Evolutionary conservation across 2,113 vertebrate species (phyloP).

Genomic region (Oceanodroma tethys): DNA sequence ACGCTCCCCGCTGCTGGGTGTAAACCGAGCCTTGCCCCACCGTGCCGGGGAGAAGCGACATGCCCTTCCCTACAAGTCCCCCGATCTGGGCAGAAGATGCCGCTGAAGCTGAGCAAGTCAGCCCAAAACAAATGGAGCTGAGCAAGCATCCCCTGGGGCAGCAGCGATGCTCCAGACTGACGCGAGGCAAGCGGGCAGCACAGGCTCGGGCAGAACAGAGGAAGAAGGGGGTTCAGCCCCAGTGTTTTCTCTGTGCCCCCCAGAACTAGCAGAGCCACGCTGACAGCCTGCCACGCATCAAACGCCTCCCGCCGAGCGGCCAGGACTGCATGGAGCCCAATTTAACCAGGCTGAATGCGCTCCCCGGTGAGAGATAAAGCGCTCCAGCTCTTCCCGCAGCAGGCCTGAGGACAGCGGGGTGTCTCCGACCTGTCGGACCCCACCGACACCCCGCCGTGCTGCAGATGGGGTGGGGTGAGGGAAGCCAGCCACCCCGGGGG

Average conservation of each 20-base stretch:
- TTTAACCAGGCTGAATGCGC: fast-evolving
- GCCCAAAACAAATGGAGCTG: not conserved
- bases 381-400: not conserved
- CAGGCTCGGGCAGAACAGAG: too few relatives aligned
- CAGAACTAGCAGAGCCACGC: not conserved
- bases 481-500: not conserved
- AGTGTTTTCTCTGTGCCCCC: fast-evolving
- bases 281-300: not conserved
- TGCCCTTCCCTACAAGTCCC: not conserved
- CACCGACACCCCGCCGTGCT: fast-evolving
- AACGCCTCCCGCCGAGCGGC: not conserved
- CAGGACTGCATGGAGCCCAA: not conserved
- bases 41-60: fast-evolving
- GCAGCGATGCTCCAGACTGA: not conserved
- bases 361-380: not conserved
- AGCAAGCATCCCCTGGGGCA: not conserved
- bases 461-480: not conserved
- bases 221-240: not conserved
- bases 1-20: too few relatives aligned
- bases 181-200: not conserved
- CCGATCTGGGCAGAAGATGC: not conserved
- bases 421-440: not conserved
- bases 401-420: not conserved
- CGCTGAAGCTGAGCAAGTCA: not conserved
- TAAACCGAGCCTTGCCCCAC: not conserved